Evolutionary conservation across 2,113 vertebrate genomes (phyloP).

Genomic region (Aptenodytes patagonicus): DNA sequence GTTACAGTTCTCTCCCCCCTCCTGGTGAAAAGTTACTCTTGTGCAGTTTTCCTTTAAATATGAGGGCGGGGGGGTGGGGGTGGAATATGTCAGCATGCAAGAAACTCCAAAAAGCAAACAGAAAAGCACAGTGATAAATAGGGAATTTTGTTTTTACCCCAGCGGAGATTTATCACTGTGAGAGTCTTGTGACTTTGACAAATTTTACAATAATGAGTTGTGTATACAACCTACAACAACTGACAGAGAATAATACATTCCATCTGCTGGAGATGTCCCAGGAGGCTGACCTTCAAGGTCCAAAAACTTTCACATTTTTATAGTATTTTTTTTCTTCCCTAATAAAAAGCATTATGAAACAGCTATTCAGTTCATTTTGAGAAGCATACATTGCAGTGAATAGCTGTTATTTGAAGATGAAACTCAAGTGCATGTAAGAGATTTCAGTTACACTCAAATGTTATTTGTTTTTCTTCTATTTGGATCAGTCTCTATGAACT

Average conservation of each 20-base stretch:
- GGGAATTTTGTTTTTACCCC: neutral
- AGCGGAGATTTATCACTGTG: conserved; percentile 52
- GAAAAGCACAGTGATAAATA: neutral
- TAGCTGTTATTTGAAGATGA: neutral
- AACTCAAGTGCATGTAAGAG: neutral
- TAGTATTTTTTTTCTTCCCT: neutral
- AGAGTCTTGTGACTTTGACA: conserved; percentile 64
- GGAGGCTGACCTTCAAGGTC: conserved; percentile 63
- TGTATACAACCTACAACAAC: conserved; percentile 73
- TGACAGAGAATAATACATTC: conserved; percentile 70
- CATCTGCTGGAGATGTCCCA: conserved; percentile 70
- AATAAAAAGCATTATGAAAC: neutral
- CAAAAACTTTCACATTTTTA: conserved; percentile 7
- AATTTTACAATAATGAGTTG: conserved; percentile 71
- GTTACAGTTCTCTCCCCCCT: neutral
- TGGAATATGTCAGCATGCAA: neutral
- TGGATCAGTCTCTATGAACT: neutral
- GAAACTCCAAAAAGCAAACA: neutral
- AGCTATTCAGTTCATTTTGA: neutral
- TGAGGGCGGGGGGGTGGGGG: no score
- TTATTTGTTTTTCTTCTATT: neutral
- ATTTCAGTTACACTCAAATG: neutral
- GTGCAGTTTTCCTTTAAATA: neutral
- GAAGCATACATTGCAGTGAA: neutral
- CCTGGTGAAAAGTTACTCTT: neutral